Evolutionary conservation across 2,797 vertebrate genomes (phyloP).

Genomic region (Microctenopoma lineatum): DNA sequence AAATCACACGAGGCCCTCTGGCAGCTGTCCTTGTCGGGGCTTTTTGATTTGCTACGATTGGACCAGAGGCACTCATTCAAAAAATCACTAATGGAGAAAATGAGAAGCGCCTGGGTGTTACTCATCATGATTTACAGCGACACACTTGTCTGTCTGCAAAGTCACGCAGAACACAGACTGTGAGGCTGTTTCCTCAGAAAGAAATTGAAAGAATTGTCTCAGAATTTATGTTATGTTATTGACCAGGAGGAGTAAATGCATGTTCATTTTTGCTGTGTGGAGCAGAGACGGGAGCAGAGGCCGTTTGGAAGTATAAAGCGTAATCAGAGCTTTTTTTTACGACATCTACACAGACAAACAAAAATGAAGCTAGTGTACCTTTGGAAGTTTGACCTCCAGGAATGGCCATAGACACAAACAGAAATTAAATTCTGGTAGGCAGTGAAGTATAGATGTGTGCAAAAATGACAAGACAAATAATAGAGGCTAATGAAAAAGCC

Average conservation of each 20-base stretch:
- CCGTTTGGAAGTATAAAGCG: not conserved
- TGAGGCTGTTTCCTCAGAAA: not conserved
- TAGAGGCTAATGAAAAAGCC: not conserved
- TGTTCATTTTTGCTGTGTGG: slow-evolving; percentile 28
- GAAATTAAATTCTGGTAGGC: not conserved
- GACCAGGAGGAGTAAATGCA: slow-evolving; percentile 15
- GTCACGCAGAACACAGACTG: slow-evolving; percentile 8
- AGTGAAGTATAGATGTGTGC: not conserved
- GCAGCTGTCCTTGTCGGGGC: slow-evolving; percentile 66
- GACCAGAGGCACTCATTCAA: slow-evolving; percentile 67
- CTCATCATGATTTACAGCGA: slow-evolving; percentile 59
- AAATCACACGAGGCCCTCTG: slow-evolving; percentile 59
- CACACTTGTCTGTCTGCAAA: not conserved
- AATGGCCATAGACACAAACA: not conserved
- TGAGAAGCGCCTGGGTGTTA: slow-evolving; percentile 37
- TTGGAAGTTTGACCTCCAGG: not conserved
- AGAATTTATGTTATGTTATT: slow-evolving; percentile 12
- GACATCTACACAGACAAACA: not conserved
- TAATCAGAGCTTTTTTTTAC: too few relatives aligned
- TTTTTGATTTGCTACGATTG: slow-evolving; percentile 67
- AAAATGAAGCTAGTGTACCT: not conserved
- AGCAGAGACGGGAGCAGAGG: not conserved
- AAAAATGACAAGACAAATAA: not conserved
- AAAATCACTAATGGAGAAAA: slow-evolving; percentile 63
- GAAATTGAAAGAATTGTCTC: slow-evolving; percentile 6